Base-by-base conservation (phyloP, 53 echinoderm and acorn worm genomes). In the Crossaster papposus region DNA sequence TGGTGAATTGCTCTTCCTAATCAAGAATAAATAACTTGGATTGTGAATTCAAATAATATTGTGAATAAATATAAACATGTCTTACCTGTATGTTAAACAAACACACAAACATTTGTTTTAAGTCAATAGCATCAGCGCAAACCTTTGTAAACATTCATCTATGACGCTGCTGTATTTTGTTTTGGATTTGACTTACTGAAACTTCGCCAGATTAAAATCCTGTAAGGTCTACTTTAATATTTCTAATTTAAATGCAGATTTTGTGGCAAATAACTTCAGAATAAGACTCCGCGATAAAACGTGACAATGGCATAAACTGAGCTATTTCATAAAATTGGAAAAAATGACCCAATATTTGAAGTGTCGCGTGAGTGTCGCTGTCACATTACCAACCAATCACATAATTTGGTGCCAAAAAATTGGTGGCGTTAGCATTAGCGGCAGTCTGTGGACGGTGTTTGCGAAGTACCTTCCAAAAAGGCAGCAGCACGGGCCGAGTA, bases 331-430 rank as follows among this genome's bases (percentile, higher is more conserved):
- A 30, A 54, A 26, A 4, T 58, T 36, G 32, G 22, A n/a, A 83
- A n/a, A 83, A 76, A 87, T 35, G 87, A 51, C 87, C 77, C 87
- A 87, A 87, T 87, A 87, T 87, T 87, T 75, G 33, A 77, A 87
- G 87, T 76, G 87, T 87, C 76, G 72, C 76, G 58, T 29, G 62
- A 62, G 77, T 58, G 87, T 30, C 77, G 87, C 72, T 87, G 75
- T 72, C 87, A 77, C 87, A 87, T 87, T 87, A 87, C 77, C 55
- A 35, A 76, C 87, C 76, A 87, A 87, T 87, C 87, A 87, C 72
- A 65, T 76, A 75, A 74, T 83, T 87, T 72, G 58, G 32, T 87
- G 87, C 76, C 87, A 30, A 54, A 38, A 83, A 83, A 70, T 83
- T 83, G 87, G 62, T 76, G 62, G 87, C 77, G 87, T 87, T 87